phyloP scores from a whole-genome alignment of 2,888 invertebrate genomes.

The Mythimna vitellina region DNA sequence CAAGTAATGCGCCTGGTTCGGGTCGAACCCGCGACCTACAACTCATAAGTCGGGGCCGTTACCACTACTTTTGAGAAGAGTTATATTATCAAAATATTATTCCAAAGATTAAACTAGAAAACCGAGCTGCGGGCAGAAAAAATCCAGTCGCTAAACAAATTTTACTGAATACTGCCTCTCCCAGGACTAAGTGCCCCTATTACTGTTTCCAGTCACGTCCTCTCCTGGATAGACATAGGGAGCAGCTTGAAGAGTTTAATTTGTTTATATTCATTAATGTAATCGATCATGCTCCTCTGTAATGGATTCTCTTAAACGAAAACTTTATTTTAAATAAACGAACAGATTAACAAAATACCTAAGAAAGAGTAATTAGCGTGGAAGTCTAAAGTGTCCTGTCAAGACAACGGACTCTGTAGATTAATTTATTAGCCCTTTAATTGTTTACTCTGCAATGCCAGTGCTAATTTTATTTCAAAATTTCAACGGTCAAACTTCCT shows the following conservation, averaged over 20 bases:
- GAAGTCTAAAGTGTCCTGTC: slow-evolving; percentile 68
- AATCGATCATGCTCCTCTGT: slow-evolving; percentile 54
- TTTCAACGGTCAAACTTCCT: slow-evolving; percentile 47
- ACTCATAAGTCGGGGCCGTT: too few species aligned
- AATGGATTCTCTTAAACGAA: slow-evolving; percentile 42
- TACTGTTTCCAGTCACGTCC: slow-evolving; percentile 59
- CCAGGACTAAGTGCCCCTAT: slow-evolving; percentile 12
- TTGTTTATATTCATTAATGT: slow-evolving; percentile 60
- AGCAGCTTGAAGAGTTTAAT: slow-evolving; percentile 36
- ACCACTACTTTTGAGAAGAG: too few species aligned
- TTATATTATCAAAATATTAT: too few species aligned
- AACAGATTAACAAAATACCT: slow-evolving; percentile 69
- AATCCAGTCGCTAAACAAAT: slow-evolving; percentile 51
- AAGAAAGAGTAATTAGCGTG: slow-evolving; percentile 70
- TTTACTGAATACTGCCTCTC: slow-evolving; percentile 27
- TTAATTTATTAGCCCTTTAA: slow-evolving; percentile 75
- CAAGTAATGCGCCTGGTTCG: too few species aligned
- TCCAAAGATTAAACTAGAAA: slow-evolving; percentile 4
- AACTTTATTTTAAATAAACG: slow-evolving; percentile 67
- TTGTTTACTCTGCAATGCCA: slow-evolving; percentile 65
- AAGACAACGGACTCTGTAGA: slow-evolving; percentile 68
- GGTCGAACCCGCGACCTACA: too few species aligned
- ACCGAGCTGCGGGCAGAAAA: slow-evolving; percentile 16
- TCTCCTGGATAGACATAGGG: slow-evolving; percentile 36
- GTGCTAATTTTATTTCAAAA: slow-evolving; percentile 59